Evolutionary conservation across 2,888 invertebrate genomes (phyloP).

Genomic region (Hypena proboscidalis): DNA sequence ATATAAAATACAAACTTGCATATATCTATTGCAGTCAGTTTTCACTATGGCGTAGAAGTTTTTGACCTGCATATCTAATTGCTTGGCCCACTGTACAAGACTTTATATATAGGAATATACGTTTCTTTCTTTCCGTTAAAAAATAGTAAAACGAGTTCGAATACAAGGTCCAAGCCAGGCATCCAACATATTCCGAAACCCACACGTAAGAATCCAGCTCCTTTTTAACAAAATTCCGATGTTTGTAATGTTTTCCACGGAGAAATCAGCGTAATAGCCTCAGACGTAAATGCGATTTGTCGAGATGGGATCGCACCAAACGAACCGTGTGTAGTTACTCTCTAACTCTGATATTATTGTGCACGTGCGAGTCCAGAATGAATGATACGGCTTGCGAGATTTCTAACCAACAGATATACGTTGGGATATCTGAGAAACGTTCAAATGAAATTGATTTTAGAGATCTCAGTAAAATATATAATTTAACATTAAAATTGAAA

Average conservation of each 20-base stretch:
- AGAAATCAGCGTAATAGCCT: constrained; percentile 45
- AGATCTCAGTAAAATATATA: too few relatives aligned
- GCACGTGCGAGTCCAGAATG: constrained; percentile 18
- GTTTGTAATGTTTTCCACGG: constrained; percentile 38
- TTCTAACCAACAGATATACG: background rate
- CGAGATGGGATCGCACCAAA: constrained; percentile 42
- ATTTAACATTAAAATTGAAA: too few relatives aligned
- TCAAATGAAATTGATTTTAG: too few relatives aligned
- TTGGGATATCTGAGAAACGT: too few relatives aligned
- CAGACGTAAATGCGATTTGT: constrained; percentile 58
- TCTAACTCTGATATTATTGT: constrained; percentile 29
- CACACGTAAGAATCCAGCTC: background rate
- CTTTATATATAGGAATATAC: background rate
- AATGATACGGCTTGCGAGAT: constrained; percentile 6
- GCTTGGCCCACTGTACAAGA: too few relatives aligned
- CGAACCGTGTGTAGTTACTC: constrained; percentile 29
- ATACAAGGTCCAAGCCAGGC: too few relatives aligned
- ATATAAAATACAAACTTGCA: too few relatives aligned
- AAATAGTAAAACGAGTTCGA: background rate
- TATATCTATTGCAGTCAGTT: too few relatives aligned
- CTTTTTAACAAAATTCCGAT: constrained; percentile 13
- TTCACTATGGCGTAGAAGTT: too few relatives aligned
- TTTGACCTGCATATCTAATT: too few relatives aligned
- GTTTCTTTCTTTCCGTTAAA: background rate
- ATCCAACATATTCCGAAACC: constrained; percentile 1